phyloP scores from a whole-genome alignment of 2,888 invertebrate species.

The Anticlea derivata region DNA sequence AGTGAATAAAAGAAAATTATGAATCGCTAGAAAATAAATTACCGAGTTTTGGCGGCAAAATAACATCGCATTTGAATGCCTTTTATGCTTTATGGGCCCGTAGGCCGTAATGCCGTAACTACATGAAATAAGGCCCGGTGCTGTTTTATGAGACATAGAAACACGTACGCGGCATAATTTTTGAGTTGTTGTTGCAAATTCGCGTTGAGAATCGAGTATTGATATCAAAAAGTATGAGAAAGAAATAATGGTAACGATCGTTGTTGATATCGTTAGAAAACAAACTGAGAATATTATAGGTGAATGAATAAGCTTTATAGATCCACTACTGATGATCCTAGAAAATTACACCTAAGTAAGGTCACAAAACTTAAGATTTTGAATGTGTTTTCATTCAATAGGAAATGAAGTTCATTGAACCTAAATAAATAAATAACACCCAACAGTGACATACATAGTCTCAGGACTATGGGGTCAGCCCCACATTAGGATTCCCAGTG shows the following conservation, averaged over 20 bases:
- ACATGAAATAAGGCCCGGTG: conserved; percentile 78
- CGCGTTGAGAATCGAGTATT: conserved; percentile 33
- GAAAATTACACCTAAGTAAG: no score
- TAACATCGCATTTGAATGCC: conserved; percentile 84
- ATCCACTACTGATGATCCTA: no score
- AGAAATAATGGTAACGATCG: conserved; percentile 6
- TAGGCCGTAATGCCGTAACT: conserved; percentile 63
- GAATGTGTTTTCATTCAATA: no score
- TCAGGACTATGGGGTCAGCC: no score
- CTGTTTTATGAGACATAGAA: conserved; percentile 75
- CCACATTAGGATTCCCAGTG: no score
- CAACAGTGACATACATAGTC: no score
- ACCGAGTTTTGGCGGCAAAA: conserved; percentile 83
- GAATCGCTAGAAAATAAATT: conserved; percentile 83
- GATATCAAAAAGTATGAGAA: conserved; percentile 21
- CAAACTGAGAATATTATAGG: no score
- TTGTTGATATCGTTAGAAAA: no score
- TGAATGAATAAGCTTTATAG: no score
- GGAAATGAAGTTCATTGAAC: no score
- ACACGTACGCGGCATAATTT: conserved; percentile 80
- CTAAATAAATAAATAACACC: no score
- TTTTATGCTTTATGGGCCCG: conserved; percentile 82
- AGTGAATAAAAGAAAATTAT: conserved; percentile 85
- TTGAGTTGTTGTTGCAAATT: conserved; percentile 68
- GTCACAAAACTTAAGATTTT: no score